Evolutionary conservation across 2,797 vertebrate genomes (phyloP).

Genomic region (Melanotaenia parkinsoni): DNA sequence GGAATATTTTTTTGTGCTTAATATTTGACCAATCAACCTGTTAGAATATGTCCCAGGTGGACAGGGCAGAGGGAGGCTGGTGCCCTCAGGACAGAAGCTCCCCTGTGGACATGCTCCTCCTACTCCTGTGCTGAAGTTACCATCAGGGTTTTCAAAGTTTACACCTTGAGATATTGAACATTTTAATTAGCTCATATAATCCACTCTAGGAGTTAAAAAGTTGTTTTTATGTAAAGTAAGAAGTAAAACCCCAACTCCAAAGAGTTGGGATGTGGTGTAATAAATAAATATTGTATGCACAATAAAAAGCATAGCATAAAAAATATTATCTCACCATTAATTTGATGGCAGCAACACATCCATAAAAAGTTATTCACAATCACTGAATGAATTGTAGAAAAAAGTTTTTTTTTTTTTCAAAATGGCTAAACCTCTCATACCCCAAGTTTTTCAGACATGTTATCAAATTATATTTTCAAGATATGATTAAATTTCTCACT

Average conservation of each 20-base stretch:
- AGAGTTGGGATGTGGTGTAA: not conserved
- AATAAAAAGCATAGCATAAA: not conserved
- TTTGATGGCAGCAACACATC: not conserved
- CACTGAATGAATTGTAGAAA: not conserved
- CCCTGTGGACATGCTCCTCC: conserved; percentile 90
- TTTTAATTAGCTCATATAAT: conserved; percentile 7
- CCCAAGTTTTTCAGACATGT: too few species aligned
- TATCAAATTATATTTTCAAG: not conserved
- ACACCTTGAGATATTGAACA: conserved; percentile 81
- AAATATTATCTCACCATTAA: not conserved
- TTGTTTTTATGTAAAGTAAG: not conserved
- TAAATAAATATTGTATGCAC: not conserved
- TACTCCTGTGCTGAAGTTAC: conserved; percentile 82
- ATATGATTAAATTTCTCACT: not conserved
- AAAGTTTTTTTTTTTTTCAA: not conserved
- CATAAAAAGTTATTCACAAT: not conserved
- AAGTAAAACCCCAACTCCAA: not conserved
- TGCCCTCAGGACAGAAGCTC: conserved; percentile 89
- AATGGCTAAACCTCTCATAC: too few species aligned
- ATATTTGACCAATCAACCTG: conserved; percentile 74
- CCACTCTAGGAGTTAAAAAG: not conserved
- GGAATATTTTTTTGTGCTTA: not conserved
- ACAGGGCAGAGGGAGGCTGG: conserved; percentile 84
- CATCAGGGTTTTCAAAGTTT: conserved; percentile 84
- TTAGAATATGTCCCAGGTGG: conserved; percentile 90